phyloP scores from a whole-genome alignment of 2,888 invertebrate species.

The Trichopoda pennipes region DNA sequence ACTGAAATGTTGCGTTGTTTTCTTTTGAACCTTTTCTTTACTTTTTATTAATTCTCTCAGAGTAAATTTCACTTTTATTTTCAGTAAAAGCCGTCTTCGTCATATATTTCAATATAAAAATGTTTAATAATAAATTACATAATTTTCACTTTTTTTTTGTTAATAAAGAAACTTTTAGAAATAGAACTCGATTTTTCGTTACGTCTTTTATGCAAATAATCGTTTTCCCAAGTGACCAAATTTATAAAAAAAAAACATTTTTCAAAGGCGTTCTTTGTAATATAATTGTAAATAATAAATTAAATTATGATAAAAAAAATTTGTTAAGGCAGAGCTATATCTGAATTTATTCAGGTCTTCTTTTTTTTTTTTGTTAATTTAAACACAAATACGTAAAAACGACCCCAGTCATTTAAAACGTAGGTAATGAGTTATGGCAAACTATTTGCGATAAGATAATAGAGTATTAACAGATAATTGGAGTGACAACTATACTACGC shows the following conservation, averaged over 20 bases:
- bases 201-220: too few species aligned
- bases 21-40: too few species aligned
- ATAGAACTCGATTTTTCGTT: constrained; percentile 24
- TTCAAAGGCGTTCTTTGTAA: constrained; percentile 34
- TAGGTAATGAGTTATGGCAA: constrained; percentile 32
- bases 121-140: too few species aligned
- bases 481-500: too few species aligned
- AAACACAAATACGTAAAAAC: constrained; percentile 15
- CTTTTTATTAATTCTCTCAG: too few species aligned
- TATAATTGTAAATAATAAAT: constrained; percentile 4
- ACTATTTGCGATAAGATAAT: constrained; percentile 68
- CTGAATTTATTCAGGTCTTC: too few species aligned
- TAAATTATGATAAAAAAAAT: constrained; percentile 40
- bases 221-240: too few species aligned
- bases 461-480: constrained; percentile 9
- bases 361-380: constrained; percentile 6
- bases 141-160: too few species aligned
- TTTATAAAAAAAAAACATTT: constrained; percentile 25
- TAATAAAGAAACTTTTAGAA: not conserved
- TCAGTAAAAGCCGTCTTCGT: too few species aligned
- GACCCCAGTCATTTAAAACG: not conserved
- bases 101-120: too few species aligned
- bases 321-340: constrained; percentile 8
- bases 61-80: too few species aligned
- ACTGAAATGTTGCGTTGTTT: too few species aligned